Percentiles rank a stretch among this genome's conserved stretches.
These are phyloP conservation scores for Cygnus buccinator DNA, from an alignment of 2,113 vertebrate species.

Conservation along the genomic window DNA sequence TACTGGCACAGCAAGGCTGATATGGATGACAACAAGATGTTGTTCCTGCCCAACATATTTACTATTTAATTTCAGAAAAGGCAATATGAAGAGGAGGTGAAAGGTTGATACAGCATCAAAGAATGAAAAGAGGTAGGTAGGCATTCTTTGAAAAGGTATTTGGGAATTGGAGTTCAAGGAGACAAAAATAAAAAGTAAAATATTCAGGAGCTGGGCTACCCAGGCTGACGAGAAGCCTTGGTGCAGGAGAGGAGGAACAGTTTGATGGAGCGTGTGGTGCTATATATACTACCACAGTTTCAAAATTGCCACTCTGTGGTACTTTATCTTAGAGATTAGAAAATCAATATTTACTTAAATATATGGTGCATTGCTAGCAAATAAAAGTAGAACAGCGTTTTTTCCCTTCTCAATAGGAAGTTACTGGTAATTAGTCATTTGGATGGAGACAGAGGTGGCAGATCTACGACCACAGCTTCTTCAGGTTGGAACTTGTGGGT, in stretches of 20 bases:
- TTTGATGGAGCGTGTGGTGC: background rate
- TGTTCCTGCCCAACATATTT: background rate
- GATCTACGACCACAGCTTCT: background rate
- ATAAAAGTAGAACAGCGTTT: conserved; percentile 10
- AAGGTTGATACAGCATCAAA: background rate
- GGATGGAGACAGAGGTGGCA: background rate
- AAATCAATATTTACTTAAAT: conserved; percentile 69
- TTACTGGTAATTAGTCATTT: conserved; percentile 47
- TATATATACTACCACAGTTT: background rate
- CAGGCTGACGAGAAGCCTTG: background rate
- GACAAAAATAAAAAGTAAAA: background rate
- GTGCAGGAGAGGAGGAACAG: background rate
- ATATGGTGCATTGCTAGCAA: conserved; percentile 48
- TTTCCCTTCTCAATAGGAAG: background rate
- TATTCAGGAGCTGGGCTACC: background rate
- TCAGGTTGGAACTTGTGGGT: background rate
- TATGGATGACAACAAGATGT: background rate
- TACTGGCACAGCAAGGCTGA: background rate
- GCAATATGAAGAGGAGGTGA: background rate
- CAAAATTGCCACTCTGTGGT: conserved; percentile 26
- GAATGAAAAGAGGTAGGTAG: background rate
- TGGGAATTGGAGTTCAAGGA: background rate
- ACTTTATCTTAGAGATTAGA: conserved; percentile 48
- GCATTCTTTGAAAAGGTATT: background rate
- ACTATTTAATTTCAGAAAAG: background rate